A percentile compares a stretch with the other conserved stretches of the same genome.
Evolutionary conservation across 1,140 invertebrate genomes (phyloP).

Genomic region (Sitophilus oryzae): DNA sequence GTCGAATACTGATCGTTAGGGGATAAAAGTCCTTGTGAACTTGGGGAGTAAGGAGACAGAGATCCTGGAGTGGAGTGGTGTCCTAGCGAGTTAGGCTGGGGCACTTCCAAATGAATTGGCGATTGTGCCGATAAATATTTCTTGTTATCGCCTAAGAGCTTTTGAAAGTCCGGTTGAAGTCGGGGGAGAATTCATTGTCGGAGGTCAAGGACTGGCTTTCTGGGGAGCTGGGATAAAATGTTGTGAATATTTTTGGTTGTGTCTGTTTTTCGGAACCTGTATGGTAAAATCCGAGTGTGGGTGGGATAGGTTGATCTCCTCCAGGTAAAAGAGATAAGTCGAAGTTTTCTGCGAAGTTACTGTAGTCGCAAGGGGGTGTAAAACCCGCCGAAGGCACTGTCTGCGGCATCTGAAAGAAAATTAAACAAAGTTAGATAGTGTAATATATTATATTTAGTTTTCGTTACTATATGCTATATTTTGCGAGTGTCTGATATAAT

Average conservation of each 20-base stretch:
- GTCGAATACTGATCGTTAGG: constrained; percentile 36
- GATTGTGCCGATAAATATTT: constrained; percentile 25
- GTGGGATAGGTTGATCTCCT: constrained; percentile 51
- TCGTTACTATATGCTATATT: too few species aligned
- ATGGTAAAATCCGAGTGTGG: constrained; percentile 53
- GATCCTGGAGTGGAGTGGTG: constrained; percentile 31
- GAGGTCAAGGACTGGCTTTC: constrained; percentile 16
- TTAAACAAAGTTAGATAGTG: too few species aligned
- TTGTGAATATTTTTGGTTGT: constrained; percentile 39
- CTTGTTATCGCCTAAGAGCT: constrained; percentile 33
- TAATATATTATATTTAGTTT: too few species aligned
- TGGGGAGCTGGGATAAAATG: constrained; percentile 33
- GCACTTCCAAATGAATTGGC: constrained; percentile 40
- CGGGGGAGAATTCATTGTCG: constrained; percentile 12
- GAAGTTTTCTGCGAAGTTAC: constrained; percentile 60
- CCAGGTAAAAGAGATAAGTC: constrained; percentile 67
- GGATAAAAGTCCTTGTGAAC: constrained; percentile 33
- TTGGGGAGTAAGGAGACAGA: constrained; percentile 34
- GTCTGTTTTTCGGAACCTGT: constrained; percentile 41
- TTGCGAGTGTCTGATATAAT: too few species aligned
- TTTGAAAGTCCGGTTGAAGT: constrained; percentile 37
- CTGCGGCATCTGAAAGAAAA: constrained; percentile 69
- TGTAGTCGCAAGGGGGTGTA: constrained; percentile 63
- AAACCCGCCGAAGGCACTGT: constrained; percentile 67
- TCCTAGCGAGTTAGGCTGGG: constrained; percentile 26